Conservation (phyloP, 2,888 invertebrate species). For the Dryocosmus kuriphilus region DNA sequence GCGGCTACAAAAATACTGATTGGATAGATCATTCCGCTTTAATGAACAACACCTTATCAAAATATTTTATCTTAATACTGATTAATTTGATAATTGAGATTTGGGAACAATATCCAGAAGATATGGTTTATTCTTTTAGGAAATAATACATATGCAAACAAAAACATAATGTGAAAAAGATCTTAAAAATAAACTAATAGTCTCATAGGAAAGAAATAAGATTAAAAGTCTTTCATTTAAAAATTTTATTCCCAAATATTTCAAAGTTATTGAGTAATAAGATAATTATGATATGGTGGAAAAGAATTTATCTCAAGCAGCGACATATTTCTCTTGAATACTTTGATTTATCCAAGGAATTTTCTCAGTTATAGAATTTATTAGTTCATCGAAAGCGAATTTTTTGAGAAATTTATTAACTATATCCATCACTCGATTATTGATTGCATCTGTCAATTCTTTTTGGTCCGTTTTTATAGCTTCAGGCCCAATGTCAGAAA, state of each 20-base stretch:
- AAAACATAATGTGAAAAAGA: too few relatives aligned
- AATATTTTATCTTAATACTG: background rate
- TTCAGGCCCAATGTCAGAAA: constrained; percentile 5
- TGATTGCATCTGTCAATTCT: background rate
- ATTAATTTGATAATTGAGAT: constrained; percentile 23
- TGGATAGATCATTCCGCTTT: constrained; percentile 20
- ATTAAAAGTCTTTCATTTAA: too few relatives aligned
- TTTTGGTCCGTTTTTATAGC: background rate
- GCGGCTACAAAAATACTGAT: background rate
- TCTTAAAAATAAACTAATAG: too few relatives aligned
- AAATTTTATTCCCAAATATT: too few relatives aligned
- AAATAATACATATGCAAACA: background rate
- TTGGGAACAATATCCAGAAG: background rate
- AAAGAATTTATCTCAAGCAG: background rate
- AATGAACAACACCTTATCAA: constrained; percentile 9
- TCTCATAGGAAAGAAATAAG: too few relatives aligned
- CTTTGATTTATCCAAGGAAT: background rate
- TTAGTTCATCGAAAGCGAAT: background rate
- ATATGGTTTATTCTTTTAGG: background rate
- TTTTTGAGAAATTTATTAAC: background rate
- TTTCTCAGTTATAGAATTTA: background rate
- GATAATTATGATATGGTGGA: background rate
- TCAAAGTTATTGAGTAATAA: too few relatives aligned
- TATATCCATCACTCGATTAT: background rate
- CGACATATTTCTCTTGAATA: background rate